phyloP scores from a whole-genome alignment of 2,113 vertebrate genomes.

The Corythornis cristatus region DNA sequence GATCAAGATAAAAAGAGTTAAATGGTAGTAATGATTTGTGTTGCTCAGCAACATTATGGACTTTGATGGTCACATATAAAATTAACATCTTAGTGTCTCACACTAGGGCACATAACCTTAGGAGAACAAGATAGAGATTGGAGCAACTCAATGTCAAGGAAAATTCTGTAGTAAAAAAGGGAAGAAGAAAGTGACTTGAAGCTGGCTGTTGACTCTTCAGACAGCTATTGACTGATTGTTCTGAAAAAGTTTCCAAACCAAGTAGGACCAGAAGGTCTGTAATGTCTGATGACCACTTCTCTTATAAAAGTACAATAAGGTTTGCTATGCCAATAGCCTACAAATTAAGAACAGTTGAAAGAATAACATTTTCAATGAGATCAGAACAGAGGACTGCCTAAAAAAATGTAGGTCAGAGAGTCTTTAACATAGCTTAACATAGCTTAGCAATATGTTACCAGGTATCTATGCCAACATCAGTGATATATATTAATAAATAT shows the following conservation, averaged over 20 bases:
- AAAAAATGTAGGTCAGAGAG: not conserved
- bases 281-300: not conserved
- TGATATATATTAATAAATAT: not conserved
- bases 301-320: not conserved
- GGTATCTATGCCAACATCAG: not conserved
- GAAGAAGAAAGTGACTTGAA: not conserved
- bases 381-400: not conserved
- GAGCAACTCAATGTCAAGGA: not conserved
- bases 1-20: not conserved
- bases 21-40: not conserved
- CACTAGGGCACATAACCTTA: not conserved
- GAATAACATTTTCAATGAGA: not conserved
- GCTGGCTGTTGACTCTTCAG: not conserved
- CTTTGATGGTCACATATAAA: not conserved
- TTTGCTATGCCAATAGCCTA: not conserved
- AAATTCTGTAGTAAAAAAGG: not conserved
- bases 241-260: not conserved
- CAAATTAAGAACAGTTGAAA: not conserved
- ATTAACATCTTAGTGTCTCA: not conserved
- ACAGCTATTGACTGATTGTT: not conserved
- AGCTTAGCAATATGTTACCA: no score
- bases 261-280: not conserved
- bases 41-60: not conserved
- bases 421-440: not conserved
- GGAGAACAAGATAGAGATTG: not conserved